Evolutionary conservation across 1,140 invertebrate genomes (phyloP), one percentile per base, ranked within the genome.

Genomic region (Drosophila sproati): DNA sequence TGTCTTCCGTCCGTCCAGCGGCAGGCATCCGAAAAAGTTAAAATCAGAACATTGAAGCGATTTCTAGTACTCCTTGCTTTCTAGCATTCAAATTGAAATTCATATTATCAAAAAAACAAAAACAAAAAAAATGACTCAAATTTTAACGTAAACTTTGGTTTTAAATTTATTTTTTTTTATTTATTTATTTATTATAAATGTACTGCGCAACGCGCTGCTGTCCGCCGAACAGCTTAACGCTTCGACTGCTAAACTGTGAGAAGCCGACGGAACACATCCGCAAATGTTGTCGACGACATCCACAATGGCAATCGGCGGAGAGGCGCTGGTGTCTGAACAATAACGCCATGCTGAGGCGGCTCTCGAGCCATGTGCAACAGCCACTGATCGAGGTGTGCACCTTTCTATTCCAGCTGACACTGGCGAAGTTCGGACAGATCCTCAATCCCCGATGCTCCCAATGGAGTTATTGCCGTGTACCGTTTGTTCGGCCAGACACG

Each of bases 361-460:
- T 86, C 8, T 55, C 75, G 34, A 32, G 34, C 0, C 20, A 20
- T 20, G 35, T 35, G 12, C 10, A 67, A 5, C 43, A 66, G 6
- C 61, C 81, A 2, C 3, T 59, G 3, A 10, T 28, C 0, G 12
- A 43, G 3, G 75, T 87, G 0, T 54, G 69, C 7, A 32, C 32
- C 2, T 81, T 81, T 3, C 62, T 86, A 0, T 71, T 52, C 5
- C 12, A 79, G 4, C 41, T 86, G 7, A 86, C 71, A 3, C 32
- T 86, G n/a, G 34, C 67, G 5, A 69, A 68, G 3, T 86, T 87
- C n/a, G 50, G 62, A 0, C 50, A 64, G 5, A 64, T 86, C 0
- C 35, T 81, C 0, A 62, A 86, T 32, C 74, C 82, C 0, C 56
- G 81, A 47, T 51, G 59, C n/a, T 37, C 52, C 0, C 59, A 57